phyloP scores from a whole-genome alignment of 2,113 vertebrate species.

The Lontra canadensis region DNA sequence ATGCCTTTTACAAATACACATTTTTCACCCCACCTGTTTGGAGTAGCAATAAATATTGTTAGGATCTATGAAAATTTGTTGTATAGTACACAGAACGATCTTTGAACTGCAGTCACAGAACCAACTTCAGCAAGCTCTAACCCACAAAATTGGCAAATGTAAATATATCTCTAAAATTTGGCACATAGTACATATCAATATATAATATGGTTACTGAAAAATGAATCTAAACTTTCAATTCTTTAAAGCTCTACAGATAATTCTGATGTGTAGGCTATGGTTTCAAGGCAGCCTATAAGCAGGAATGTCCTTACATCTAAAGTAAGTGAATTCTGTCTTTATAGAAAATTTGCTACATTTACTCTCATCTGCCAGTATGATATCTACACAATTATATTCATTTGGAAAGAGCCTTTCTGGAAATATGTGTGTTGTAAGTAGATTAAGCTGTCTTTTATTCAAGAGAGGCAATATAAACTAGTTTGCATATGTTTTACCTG shows the following conservation, averaged over 20 bases:
- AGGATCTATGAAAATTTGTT: not conserved
- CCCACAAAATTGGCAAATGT: not conserved
- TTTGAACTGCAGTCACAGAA: not conserved
- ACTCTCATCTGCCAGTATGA: not conserved
- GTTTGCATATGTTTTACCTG: not conserved
- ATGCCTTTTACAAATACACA: not conserved
- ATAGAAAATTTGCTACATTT: conserved; percentile 9
- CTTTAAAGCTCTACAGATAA: not conserved
- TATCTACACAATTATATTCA: conserved; percentile 8
- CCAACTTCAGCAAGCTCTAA: not conserved
- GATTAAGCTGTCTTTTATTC: conserved; percentile 16
- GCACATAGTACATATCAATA: not conserved
- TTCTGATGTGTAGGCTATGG: not conserved
- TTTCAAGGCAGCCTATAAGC: not conserved
- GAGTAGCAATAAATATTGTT: not conserved
- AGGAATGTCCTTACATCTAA: not conserved
- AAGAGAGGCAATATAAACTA: not conserved
- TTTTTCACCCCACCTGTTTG: not conserved
- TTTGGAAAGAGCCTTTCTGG: not conserved
- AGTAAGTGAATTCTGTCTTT: conserved; percentile 8
- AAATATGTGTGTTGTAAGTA: not conserved
- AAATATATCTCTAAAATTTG: not conserved
- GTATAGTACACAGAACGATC: not conserved
- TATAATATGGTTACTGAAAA: not conserved
- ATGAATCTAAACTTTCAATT: not conserved